A percentile compares a stretch with the other conserved stretches of the same genome.
These are phyloP conservation scores for Drosophila lacteicornis DNA, from an alignment of 1,140 invertebrate genomes.

Conservation along the genomic window DNA sequence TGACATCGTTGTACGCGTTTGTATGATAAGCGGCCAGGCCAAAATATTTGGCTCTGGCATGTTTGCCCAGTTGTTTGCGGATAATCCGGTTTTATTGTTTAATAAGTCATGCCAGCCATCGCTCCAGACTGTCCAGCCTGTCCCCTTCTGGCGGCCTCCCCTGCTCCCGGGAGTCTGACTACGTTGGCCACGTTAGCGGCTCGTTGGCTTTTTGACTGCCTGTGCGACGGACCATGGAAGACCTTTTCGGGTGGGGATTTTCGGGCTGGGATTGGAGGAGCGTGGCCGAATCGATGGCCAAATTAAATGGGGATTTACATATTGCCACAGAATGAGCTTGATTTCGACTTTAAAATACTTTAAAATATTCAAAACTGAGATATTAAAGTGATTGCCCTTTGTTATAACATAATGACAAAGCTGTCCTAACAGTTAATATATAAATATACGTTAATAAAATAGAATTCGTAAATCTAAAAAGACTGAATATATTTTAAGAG, in stretches of 20 bases:
- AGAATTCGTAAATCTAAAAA: too few species aligned
- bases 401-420: too few species aligned
- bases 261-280: not conserved
- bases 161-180: slow-evolving; percentile 13
- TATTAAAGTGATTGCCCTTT: not conserved
- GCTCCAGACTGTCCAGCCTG: slow-evolving; percentile 28
- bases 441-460: too few species aligned
- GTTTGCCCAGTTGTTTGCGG: slow-evolving; percentile 82
- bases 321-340: slow-evolving; percentile 7
- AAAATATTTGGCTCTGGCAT: slow-evolving; percentile 70
- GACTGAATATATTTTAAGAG: too few species aligned
- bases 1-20: slow-evolving; percentile 15
- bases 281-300: slow-evolving; percentile 50
- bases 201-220: slow-evolving; percentile 55
- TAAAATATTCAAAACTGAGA: too few species aligned
- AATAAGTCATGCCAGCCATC: slow-evolving; percentile 72
- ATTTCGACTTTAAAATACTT: slow-evolving; percentile 1
- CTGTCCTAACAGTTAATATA: too few species aligned
- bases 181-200: slow-evolving; percentile 35
- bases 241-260: slow-evolving; percentile 21
- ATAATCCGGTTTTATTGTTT: slow-evolving; percentile 84
- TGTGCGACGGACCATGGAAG: slow-evolving; percentile 34
- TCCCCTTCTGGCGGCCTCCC: not conserved
- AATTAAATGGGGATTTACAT: slow-evolving; percentile 42
- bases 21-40: slow-evolving; percentile 63